phyloP scores from a whole-genome alignment of 2,113 vertebrate genomes.

The Colius striatus region DNA sequence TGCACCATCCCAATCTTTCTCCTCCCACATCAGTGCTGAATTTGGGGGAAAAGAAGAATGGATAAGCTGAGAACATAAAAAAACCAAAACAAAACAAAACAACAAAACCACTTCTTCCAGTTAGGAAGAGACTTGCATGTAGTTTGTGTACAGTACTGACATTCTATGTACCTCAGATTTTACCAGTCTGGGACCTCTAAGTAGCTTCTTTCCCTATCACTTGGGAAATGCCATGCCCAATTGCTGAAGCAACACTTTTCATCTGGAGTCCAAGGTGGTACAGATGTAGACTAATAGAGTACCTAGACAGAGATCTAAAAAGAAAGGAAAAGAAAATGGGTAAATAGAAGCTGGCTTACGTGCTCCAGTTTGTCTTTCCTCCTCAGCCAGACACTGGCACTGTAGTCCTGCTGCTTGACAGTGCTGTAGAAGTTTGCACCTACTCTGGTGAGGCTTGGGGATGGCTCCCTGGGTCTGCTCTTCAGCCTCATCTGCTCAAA shows the following conservation, averaged over 20 bases:
- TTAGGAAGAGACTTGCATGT: not conserved
- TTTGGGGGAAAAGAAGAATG: not conserved
- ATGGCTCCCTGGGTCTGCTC: slow-evolving; percentile 75
- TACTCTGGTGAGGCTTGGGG: slow-evolving; percentile 77
- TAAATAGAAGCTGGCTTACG: slow-evolving; percentile 78
- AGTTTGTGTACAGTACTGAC: not conserved
- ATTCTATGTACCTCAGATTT: not conserved
- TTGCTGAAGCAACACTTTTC: not conserved
- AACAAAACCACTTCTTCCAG: not conserved
- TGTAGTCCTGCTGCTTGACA: slow-evolving; percentile 92
- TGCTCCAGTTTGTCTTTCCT: slow-evolving; percentile 91
- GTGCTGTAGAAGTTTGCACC: slow-evolving; percentile 84
- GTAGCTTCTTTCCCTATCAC: not conserved
- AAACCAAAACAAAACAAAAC: not conserved
- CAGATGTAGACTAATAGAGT: not conserved
- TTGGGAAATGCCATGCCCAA: not conserved
- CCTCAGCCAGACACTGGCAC: slow-evolving; percentile 90
- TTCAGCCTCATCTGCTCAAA: slow-evolving; percentile 83
- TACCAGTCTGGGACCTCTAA: not conserved
- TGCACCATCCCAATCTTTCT: slow-evolving; percentile 38
- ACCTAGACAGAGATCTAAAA: not conserved
- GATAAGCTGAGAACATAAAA: not conserved
- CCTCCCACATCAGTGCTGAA: slow-evolving; percentile 49
- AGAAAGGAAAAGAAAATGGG: no score
- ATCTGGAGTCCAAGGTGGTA: not conserved